phyloP scores from a whole-genome alignment of 53 echinoderm and acorn worm species.

The Stichopus horrens region DNA sequence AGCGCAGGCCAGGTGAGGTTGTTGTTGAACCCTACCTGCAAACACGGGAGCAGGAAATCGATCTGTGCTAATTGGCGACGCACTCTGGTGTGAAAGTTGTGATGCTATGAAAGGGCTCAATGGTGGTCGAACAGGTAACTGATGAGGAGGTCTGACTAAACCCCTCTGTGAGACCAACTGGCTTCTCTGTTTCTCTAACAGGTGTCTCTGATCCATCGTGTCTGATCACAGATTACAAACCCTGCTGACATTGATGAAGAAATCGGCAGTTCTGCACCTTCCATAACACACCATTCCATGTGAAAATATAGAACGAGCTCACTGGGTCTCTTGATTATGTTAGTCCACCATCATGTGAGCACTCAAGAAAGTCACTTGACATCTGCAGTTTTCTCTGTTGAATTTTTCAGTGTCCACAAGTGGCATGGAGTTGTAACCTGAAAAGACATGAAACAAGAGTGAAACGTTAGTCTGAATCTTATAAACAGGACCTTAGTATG shows the following conservation, averaged over 20 bases:
- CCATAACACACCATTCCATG: conserved; percentile 3
- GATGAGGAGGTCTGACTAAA: not conserved
- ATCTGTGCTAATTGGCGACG: conserved; percentile 3
- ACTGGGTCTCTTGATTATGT: not conserved
- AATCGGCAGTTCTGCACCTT: not conserved
- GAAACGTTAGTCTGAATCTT: no score
- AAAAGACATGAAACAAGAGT: no score
- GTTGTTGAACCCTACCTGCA: conserved; percentile 16
- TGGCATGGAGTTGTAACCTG: no score
- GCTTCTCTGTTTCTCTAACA: conserved; percentile 25
- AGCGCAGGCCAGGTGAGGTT: conserved; percentile 1
- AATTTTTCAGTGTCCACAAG: no score
- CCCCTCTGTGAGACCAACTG: conserved; percentile 20
- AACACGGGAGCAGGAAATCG: conserved; percentile 17
- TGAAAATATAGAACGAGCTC: not conserved
- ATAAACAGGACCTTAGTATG: no score
- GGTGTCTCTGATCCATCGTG: conserved; percentile 34
- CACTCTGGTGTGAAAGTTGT: not conserved
- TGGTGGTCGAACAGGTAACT: conserved; percentile 28
- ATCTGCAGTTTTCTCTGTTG: no score
- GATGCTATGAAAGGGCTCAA: conserved; percentile 20
- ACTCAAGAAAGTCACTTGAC: no score
- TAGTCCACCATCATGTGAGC: not conserved
- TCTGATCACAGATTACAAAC: not conserved
- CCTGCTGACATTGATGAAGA: not conserved